Conservation (phyloP, 2,113 vertebrate species). For the Desmodus rotundus region DNA sequence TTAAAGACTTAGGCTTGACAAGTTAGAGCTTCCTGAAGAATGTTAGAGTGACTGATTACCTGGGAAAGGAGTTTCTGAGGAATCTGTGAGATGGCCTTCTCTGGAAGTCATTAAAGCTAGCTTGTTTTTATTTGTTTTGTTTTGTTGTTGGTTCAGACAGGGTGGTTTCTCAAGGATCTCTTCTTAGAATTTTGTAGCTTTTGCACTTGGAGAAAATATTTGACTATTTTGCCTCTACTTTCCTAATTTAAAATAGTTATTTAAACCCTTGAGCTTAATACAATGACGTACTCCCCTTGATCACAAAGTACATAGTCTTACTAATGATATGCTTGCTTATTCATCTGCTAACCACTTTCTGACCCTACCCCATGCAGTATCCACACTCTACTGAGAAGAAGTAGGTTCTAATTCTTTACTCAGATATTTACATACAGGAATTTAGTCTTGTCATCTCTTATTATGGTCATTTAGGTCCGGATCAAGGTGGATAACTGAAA, state of each 20-base stretch:
- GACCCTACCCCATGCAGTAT: neutral
- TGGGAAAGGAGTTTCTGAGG: neutral
- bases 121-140: neutral
- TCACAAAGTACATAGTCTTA: constrained; percentile 8
- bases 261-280: neutral
- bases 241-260: constrained; percentile 7
- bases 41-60: neutral
- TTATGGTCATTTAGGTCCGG: constrained; percentile 15
- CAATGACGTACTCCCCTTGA: neutral
- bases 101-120: neutral
- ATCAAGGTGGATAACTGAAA: neutral
- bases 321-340: neutral
- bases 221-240: constrained; percentile 28
- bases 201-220: neutral
- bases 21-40: neutral
- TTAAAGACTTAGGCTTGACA: neutral
- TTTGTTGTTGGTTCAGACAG: constrained; percentile 1
- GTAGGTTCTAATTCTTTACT: neutral
- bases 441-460: neutral
- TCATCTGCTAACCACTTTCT: neutral
- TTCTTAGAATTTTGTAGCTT: neutral
- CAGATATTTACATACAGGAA: neutral
- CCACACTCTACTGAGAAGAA: neutral
- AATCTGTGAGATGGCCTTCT: neutral
- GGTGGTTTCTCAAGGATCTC: neutral